phyloP scores from a whole-genome alignment of 1,140 invertebrate genomes.

The Drosophila bipectinata region DNA sequence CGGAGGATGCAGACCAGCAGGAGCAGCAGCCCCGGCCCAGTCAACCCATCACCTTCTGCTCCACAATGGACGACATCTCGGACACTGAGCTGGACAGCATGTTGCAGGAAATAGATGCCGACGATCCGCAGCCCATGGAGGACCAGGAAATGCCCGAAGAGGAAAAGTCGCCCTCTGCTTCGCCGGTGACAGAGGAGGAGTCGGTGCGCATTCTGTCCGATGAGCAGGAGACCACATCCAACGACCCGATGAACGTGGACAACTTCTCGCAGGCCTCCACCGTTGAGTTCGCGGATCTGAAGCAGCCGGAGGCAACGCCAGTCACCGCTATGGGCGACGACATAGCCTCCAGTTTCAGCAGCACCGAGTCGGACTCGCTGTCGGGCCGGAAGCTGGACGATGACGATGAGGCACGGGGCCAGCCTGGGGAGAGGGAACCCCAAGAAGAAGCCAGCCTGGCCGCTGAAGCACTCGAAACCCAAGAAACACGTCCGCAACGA shows the following conservation, averaged over 20 bases:
- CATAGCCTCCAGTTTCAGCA: conserved; percentile 59
- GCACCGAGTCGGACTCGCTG: conserved; percentile 64
- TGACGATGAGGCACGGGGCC: conserved; percentile 17
- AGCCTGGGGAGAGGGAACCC: not conserved
- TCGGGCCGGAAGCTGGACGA: conserved; percentile 63
- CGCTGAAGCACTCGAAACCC: not conserved
- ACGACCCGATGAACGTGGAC: conserved; percentile 75
- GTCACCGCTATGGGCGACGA: conserved; percentile 40
- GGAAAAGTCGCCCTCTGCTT: conserved; percentile 30
- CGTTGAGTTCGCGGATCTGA: conserved; percentile 75
- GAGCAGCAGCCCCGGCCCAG: conserved; percentile 36
- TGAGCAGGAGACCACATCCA: conserved; percentile 54
- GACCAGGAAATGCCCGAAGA: conserved; percentile 30
- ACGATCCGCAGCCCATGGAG: conserved; percentile 17
- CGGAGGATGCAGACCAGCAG: conserved; percentile 1
- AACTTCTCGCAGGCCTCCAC: conserved; percentile 83
- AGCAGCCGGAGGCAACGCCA: conserved; percentile 37
- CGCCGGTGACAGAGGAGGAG: conserved; percentile 62
- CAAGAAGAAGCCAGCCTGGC: not conserved
- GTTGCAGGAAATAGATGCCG: conserved; percentile 81
- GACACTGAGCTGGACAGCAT: conserved; percentile 83
- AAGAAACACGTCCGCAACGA: conserved; percentile 56
- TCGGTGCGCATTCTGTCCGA: conserved; percentile 71
- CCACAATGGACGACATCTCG: conserved; percentile 83
- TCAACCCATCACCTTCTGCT: conserved; percentile 77